Percentiles rank a stretch among this genome's conserved stretches.
Conservation (phyloP, 2,113 vertebrate genomes). For the Corydoras sp. region DNA sequence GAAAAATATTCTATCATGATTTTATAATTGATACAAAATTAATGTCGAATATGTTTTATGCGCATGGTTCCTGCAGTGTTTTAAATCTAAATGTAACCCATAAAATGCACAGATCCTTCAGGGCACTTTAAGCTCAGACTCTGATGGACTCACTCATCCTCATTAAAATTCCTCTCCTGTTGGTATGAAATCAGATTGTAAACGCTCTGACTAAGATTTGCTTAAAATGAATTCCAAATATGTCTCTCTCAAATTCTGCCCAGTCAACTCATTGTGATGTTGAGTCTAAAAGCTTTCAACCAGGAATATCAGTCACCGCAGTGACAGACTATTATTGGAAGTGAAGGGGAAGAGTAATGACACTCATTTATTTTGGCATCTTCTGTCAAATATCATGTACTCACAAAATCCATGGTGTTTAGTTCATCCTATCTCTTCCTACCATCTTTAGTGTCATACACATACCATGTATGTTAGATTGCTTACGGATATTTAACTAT, state of each 20-base stretch:
- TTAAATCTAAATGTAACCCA: no score
- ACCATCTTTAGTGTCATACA: neutral
- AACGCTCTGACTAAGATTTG: neutral
- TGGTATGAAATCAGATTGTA: slow-evolving; percentile 2
- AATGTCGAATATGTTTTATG: no score
- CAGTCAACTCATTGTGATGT: slow-evolving; percentile 12
- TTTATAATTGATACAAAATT: no score
- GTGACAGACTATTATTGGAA: slow-evolving; percentile 39
- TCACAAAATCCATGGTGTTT: slow-evolving; percentile 5
- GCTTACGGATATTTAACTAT: neutral
- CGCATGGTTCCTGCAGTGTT: no score
- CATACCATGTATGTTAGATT: neutral
- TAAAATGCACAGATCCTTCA: no score
- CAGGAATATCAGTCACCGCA: slow-evolving; percentile 37
- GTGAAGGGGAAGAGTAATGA: slow-evolving; percentile 27
- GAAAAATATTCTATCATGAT: no score
- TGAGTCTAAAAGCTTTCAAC: slow-evolving; percentile 16
- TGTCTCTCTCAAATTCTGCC: neutral
- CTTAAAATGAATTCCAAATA: slow-evolving; percentile 10
- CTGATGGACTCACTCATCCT: neutral
- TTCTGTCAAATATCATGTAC: slow-evolving; percentile 27
- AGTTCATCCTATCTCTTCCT: neutral
- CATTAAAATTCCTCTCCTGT: neutral
- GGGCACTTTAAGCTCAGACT: no score
- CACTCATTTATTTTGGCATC: slow-evolving; percentile 43